phyloP scores from a whole-genome alignment of 1,140 invertebrate species.

The Nephotettix cincticeps region DNA sequence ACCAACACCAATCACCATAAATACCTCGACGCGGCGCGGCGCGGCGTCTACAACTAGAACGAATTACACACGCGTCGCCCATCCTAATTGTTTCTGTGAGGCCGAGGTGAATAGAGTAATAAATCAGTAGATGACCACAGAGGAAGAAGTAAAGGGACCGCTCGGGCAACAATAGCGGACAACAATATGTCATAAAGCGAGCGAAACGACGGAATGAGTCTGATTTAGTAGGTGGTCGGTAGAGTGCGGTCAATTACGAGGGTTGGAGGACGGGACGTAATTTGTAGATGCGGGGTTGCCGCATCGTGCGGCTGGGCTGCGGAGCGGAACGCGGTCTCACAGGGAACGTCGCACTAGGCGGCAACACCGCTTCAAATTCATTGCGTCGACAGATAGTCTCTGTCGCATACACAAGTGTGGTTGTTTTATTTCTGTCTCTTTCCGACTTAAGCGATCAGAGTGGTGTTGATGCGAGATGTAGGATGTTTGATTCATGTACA shows the following conservation, averaged over 20 bases:
- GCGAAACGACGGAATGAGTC: too few relatives aligned
- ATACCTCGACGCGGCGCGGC: too few relatives aligned
- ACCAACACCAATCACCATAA: too few relatives aligned
- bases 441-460: too few relatives aligned
- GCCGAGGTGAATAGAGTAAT: neutral
- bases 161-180: neutral
- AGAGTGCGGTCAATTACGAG: neutral
- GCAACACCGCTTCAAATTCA: neutral
- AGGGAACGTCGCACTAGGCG: neutral
- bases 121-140: neutral
- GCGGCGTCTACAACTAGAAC: neutral
- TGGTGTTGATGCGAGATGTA: too few relatives aligned
- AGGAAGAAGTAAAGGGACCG: neutral
- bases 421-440: too few relatives aligned
- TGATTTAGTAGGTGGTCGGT: neutral
- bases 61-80: neutral
- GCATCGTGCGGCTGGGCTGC: neutral
- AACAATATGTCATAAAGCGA: neutral
- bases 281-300: neutral
- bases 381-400: too few relatives aligned
- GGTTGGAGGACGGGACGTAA: neutral
- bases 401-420: too few relatives aligned
- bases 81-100: neutral
- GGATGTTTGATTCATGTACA: too few relatives aligned
- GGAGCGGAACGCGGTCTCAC: neutral